phyloP scores from a whole-genome alignment of 2,113 vertebrate species.

The Percina caprodes region DNA sequence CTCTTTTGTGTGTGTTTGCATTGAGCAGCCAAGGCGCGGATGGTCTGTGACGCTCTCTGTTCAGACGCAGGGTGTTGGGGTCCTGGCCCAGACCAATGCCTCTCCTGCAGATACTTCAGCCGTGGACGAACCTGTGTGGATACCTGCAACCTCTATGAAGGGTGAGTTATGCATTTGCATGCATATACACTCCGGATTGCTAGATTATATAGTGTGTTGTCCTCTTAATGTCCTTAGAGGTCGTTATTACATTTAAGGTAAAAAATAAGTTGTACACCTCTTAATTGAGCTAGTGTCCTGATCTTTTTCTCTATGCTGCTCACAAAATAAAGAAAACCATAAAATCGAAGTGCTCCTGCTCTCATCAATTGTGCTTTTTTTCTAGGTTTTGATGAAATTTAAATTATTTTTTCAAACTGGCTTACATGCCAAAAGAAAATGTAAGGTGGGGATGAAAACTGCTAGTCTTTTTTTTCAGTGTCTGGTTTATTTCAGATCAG shows the following conservation, averaged over 20 bases:
- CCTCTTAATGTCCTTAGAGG: neutral
- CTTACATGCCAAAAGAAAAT: too few relatives aligned
- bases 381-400: too few relatives aligned
- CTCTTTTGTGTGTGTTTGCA: slow-evolving; percentile 34
- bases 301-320: neutral
- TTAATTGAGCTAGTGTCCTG: neutral
- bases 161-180: slow-evolving; percentile 83
- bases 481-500: slow-evolving; percentile 8
- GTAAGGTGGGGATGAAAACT: too few relatives aligned
- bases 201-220: neutral
- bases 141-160: slow-evolving; percentile 93
- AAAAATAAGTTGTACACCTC: neutral
- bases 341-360: too few relatives aligned
- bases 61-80: slow-evolving; percentile 96
- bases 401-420: too few relatives aligned
- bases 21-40: slow-evolving; percentile 88
- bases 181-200: neutral
- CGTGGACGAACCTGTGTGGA: slow-evolving; percentile 92
- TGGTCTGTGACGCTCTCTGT: slow-evolving; percentile 94
- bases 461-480: too few relatives aligned
- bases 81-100: slow-evolving; percentile 93
- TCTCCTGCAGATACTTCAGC: slow-evolving; percentile 93
- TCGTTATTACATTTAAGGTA: neutral
- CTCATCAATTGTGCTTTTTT: neutral
- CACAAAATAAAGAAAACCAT: neutral